These are phyloP conservation scores for Temnopleurus reevesii DNA, from an alignment of 53 echinoderm and acorn worm genomes.

Conservation along the genomic window DNA sequence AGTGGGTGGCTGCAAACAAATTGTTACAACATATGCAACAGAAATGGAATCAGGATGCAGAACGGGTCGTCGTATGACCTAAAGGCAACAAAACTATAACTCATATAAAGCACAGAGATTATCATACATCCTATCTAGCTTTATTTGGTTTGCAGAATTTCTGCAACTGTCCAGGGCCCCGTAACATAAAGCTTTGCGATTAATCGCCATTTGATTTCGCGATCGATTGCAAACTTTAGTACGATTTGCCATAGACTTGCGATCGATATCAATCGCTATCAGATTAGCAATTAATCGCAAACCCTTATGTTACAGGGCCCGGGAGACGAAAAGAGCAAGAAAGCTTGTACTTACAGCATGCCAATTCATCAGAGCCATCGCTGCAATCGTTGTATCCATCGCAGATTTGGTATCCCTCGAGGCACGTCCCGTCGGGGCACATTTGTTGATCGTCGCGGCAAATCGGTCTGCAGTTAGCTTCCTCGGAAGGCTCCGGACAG, in stretches of 20 bases:
- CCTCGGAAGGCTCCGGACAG: slow-evolving; percentile 4
- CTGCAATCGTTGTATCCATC: slow-evolving; percentile 4
- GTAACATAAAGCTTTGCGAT: neutral
- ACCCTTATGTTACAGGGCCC: too few species aligned
- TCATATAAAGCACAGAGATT: neutral
- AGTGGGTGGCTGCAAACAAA: neutral
- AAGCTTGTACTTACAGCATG: slow-evolving; percentile 40
- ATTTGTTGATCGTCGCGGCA: slow-evolving; percentile 4
- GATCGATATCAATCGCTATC: too few species aligned
- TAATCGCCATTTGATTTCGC: neutral
- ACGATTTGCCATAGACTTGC: neutral
- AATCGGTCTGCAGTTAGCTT: neutral
- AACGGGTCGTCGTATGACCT: neutral
- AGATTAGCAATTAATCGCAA: too few species aligned
- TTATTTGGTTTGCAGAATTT: too few species aligned
- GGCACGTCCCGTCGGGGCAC: slow-evolving; percentile 25
- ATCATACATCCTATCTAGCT: too few species aligned
- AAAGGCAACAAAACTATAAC: neutral
- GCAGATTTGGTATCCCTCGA: neutral
- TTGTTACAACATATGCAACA: slow-evolving; percentile 35
- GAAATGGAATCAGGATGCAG: neutral
- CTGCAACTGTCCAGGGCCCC: too few species aligned
- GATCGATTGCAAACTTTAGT: neutral
- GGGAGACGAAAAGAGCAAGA: neutral
- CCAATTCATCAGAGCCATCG: slow-evolving; percentile 24